These are phyloP conservation scores for Sitta europaea DNA, from an alignment of 2,113 vertebrate genomes.

Conservation along the genomic window DNA sequence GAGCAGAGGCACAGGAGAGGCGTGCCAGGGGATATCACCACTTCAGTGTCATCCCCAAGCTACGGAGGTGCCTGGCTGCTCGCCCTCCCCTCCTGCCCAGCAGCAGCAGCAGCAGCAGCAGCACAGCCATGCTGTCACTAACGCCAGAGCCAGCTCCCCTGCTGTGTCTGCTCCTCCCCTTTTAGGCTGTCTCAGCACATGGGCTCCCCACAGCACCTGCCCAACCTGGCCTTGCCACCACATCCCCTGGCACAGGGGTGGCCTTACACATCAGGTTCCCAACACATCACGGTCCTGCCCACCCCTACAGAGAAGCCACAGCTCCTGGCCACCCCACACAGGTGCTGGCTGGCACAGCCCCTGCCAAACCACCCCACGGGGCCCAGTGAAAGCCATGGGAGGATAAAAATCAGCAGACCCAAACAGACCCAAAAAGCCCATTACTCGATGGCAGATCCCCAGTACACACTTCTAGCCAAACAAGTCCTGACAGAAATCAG, in stretches of 20 bases:
- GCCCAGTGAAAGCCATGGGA: neutral
- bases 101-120: neutral
- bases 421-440: neutral
- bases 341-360: neutral
- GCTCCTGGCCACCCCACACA: neutral
- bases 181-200: accelerated
- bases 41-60: neutral
- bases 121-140: accelerated
- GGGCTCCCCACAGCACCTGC: neutral
- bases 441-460: neutral
- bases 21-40: accelerated
- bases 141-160: neutral
- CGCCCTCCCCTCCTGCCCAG: neutral
- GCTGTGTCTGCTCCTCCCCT: accelerated
- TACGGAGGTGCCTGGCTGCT: neutral
- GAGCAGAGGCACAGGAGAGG: neutral
- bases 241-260: neutral
- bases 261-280: neutral
- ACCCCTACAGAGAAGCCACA: neutral
- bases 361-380: neutral
- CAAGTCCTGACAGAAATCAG: neutral
- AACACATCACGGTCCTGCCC: accelerated
- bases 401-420: neutral
- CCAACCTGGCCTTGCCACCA: neutral
- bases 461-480: neutral